These are phyloP conservation scores for Alethe diademata DNA, from an alignment of 2,113 vertebrate species.

Conservation along the genomic window DNA sequence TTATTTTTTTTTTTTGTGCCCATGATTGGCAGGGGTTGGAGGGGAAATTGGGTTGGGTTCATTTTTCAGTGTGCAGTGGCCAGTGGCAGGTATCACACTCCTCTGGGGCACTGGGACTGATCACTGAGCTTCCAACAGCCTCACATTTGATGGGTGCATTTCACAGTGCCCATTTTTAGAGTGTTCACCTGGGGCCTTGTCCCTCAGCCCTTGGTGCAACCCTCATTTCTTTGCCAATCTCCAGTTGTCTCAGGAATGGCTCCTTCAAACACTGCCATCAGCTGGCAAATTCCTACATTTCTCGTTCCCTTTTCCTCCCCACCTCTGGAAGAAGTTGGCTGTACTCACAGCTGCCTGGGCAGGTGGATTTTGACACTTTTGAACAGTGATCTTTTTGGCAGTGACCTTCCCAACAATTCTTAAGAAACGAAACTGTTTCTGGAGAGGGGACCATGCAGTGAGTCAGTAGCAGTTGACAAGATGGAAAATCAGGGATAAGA, in stretches of 20 bases:
- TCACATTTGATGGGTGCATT: background rate
- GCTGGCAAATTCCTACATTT: constrained; percentile 52
- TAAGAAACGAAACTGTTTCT: background rate
- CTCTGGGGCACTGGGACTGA: background rate
- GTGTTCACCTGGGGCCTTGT: background rate
- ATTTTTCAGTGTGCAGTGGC: background rate
- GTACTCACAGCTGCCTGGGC: background rate
- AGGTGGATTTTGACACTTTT: background rate
- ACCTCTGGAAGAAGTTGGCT: background rate
- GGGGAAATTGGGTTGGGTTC: background rate
- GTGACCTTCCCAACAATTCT: background rate
- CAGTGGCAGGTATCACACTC: background rate
- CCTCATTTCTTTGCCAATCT: background rate
- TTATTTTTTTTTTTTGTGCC: too few relatives aligned
- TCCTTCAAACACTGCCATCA: constrained; percentile 56
- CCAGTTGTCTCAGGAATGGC: constrained; percentile 11
- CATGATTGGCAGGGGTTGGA: background rate
- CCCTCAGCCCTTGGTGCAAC: background rate
- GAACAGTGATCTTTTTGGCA: background rate
- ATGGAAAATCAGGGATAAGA: background rate
- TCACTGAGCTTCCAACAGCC: background rate
- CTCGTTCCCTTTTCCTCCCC: background rate
- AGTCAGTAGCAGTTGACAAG: background rate
- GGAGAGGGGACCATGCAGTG: background rate
- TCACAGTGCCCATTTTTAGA: background rate